Base-by-base conservation (phyloP, 2,797 vertebrate species). In the Acanthiza pusilla region DNA sequence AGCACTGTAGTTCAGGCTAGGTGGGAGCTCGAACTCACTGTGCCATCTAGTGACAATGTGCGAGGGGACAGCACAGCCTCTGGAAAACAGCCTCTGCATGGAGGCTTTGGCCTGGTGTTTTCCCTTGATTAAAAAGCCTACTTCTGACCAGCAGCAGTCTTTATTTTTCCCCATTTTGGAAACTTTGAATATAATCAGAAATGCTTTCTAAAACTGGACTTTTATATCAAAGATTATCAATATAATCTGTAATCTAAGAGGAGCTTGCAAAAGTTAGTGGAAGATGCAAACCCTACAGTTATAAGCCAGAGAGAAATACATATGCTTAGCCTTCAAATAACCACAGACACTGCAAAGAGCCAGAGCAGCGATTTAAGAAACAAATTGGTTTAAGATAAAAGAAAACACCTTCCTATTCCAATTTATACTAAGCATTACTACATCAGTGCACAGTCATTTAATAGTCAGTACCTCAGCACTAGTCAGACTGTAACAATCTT, bases 1-100 rank as follows among this genome's bases (percentile, higher is more conserved):
- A 40, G 72, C 3, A 10, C 21, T 47, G 23, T 1, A 23, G 29
- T 45, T 68, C 7, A 61, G 15, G 26, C 34, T 58, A 58, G 10
- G 25, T 16, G 62, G 43, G 43, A 30, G 45, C 6, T 25, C 1
- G 7, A 88, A 63, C 34, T 71, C 85, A 53, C 32, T 76, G 68
- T 94, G 95, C 94, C 96, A 89, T 42, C 92, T 93, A 88, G 92
- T 83, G 92, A 78, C 58, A 26, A 58, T 34, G 47, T 5, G 67
- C 3, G 15, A 40, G 5, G 29, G 27, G 48, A 92, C 88, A 89
- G 42, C 38, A 82, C 71, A 77, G 40, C 55, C 65, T 60, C 62
- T 30, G 50, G 36, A 66, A 90, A 81, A 79, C 1, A 14, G 25
- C 26, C 40, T 12, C 1, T 26, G 11, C 9, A 16, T 1, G 20